Evolutionary conservation across 2,888 invertebrate genomes (phyloP), one percentile per base, ranked within the genome.

Genomic region (Drosophila yooni): DNA sequence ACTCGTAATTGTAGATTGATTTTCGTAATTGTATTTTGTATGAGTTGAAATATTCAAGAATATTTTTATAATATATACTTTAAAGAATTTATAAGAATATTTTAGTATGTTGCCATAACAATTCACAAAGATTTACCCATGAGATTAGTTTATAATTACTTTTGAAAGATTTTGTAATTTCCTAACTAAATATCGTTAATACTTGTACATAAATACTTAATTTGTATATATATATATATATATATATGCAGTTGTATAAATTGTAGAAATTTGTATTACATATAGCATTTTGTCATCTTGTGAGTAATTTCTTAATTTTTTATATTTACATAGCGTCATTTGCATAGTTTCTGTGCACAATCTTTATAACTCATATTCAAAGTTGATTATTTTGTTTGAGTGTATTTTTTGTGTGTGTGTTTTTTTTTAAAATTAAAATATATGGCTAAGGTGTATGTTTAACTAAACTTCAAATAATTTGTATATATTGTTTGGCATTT

Each of bases 181-280:
- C 79, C 91, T 91, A 91, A 83, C 91, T 91, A 88, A 65, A 70
- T 70, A 64, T 73, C 25, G 29, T 63, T 76, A 68, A 80, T 72
- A 77, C 56, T 60, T 64, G 52, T 76, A 63, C 59, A 67, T 69
- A 67, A 78, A 68, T 69, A 65, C 63, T 64, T 72, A 31, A 48
- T 34, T 25, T 29, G 59, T 60, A 70, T 53, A 53, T 67, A 46
- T 48, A 53, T 67, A 46, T 67, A 46, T 48, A 53, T 67, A 46
- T 48, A 21, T 21, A 53, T 67, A 46, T 48, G 59, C 63, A 77
- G 70, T 76, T 76, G 74, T 76, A 82, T 79, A 83, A 83, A 74
- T 77, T 75, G 81, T 86, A 75, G 81, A 83, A 86, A 86, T 81
- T 52, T 54, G 66, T 34, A 46, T 54, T 50, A 54, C 33, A 21